Percentiles rank a stretch among this genome's conserved stretches.
Conservation (phyloP, 1,140 invertebrate species). For the fruit fly (Drosophila melanogaster) region Release_6_plus_ISO1_MT NT_033779.5:1385001-1385500, state of each 20-base stretch:
- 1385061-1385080: slow-evolving; percentile 84
- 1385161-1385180: slow-evolving; percentile 83
- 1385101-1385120: slow-evolving; percentile 81
- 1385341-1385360: slow-evolving; percentile 36
- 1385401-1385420: background rate
- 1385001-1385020: slow-evolving; percentile 42
- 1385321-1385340: slow-evolving; percentile 64
- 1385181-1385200: slow-evolving; percentile 84
- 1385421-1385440: too few species aligned
- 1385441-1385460: background rate
- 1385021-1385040: slow-evolving; percentile 31
- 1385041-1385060: slow-evolving; percentile 79
- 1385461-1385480: background rate
- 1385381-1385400: background rate
- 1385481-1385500: slow-evolving; percentile 7
- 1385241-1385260: slow-evolving; percentile 33
- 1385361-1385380: slow-evolving; percentile 30
- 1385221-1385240: slow-evolving; percentile 3
- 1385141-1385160: slow-evolving; percentile 84
- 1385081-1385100: slow-evolving; percentile 82
- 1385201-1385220: slow-evolving; percentile 81
- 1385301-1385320: slow-evolving; percentile 76
- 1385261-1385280: slow-evolving; percentile 80
- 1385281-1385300: slow-evolving; percentile 73
- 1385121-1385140: slow-evolving; percentile 83